Evolutionary conservation across 1,140 invertebrate genomes (phyloP), one percentile per base, ranked within the genome.

Genomic region (Magallana angulata): DNA sequence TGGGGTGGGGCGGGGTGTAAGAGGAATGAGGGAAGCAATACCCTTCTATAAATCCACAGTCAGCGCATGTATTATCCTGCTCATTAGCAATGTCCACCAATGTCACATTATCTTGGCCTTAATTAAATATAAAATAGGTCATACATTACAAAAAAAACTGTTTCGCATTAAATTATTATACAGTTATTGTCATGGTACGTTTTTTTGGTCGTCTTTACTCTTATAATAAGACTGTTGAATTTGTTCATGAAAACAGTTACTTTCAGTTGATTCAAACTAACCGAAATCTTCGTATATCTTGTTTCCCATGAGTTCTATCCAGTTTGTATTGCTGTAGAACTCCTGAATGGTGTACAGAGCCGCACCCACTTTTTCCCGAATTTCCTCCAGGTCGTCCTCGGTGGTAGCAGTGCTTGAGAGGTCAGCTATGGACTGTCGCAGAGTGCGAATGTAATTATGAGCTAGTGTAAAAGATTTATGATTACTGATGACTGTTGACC

Each of bases 251-350:
- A 48, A 2, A 48, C 36, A 48, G 1, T 48, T 5, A 48, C 2
- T 48, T 48, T 48, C 36, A 48, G 36, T 48, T 48, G 36, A 48
- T 48, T 48, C 2, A 12, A n/a, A 62, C 18, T 82, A 76, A 89
- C 88, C 88, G n/a, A 89, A 86, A 64, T 89, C 82, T 24, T 36
- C n/a, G 30, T 89, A 89, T n/a, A 71, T 12, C 18, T 9, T 56
- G 7, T 8, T n/a, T 48, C 82, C 85, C 14, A 24, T 76, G 57
- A 89, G 71, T 84, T 89, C 88, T 58, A 89, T 82, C 88, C 88
- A 89, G 80, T 89, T 89, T 48, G 88, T 89, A 58, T 89, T 89
- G 48, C 88, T 89, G 82, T 89, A 89, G 60, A 89, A 89, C 16
- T 57, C 58, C 18, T 89, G 88, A 36, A 89, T 62, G 3, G 84